Conservation (phyloP, 2,797 vertebrate species). For the Sebastes jordani region DNA sequence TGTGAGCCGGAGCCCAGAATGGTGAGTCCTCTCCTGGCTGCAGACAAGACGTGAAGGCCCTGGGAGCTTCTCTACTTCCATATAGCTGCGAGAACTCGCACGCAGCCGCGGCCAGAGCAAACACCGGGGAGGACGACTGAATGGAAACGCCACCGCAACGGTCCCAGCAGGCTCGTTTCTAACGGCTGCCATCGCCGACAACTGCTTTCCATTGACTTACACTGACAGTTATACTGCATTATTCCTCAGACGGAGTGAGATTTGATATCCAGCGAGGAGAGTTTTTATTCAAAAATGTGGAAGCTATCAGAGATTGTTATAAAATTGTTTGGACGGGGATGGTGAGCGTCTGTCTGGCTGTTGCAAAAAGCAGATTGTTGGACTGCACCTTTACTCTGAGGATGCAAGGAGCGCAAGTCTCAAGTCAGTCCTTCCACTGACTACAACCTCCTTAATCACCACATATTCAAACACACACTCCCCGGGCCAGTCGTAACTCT, state of each 20-base stretch:
- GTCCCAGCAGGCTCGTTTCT: slow-evolving; percentile 42
- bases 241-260: slow-evolving; percentile 35
- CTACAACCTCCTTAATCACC: slow-evolving; percentile 52
- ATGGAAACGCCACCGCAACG: slow-evolving; percentile 55
- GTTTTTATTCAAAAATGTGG: slow-evolving; percentile 24
- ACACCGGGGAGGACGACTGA: slow-evolving; percentile 49
- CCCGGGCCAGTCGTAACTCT: slow-evolving; percentile 39
- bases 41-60: slow-evolving; percentile 17
- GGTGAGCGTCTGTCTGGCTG: not conserved
- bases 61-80: slow-evolving; percentile 52
- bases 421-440: slow-evolving; percentile 31
- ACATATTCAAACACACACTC: slow-evolving; percentile 51
- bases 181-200: slow-evolving; percentile 17
- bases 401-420: slow-evolving; percentile 17
- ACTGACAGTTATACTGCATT: slow-evolving; percentile 30
- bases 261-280: slow-evolving; percentile 24
- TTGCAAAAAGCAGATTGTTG: not conserved
- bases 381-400: slow-evolving; percentile 17
- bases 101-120: slow-evolving; percentile 60
- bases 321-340: slow-evolving; percentile 7
- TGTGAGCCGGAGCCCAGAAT: slow-evolving; percentile 6
- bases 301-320: slow-evolving; percentile 27
- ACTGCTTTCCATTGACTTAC: slow-evolving; percentile 39
- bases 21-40: slow-evolving; percentile 35
- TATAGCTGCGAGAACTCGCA: slow-evolving; percentile 36